A percentile compares a stretch with the other conserved stretches of the same genome.
These are phyloP conservation scores for Oncopeltus fasciatus DNA, from an alignment of 1,140 invertebrate species.

Conservation along the genomic window DNA sequence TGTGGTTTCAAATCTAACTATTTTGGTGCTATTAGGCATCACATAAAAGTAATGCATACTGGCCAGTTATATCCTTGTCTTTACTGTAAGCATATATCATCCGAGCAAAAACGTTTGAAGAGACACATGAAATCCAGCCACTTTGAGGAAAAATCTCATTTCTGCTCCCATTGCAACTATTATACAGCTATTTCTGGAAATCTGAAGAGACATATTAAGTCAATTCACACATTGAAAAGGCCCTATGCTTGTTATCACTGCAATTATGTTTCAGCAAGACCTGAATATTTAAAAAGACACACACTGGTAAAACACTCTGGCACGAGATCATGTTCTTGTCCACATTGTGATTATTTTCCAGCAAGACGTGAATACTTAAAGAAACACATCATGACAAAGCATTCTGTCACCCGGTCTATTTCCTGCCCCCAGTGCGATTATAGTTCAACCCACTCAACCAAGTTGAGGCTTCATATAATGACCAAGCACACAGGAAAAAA, in stretches of 20 bases:
- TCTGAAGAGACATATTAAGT: background rate
- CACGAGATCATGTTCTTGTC: background rate
- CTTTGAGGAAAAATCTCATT: background rate
- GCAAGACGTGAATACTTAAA: background rate
- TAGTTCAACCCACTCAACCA: background rate
- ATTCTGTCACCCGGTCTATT: background rate
- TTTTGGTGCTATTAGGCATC: no score
- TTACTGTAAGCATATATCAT: no score
- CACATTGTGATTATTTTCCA: background rate
- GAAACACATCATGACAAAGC: background rate
- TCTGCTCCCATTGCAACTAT: background rate
- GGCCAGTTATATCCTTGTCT: no score
- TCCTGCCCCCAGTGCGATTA: background rate
- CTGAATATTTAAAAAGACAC: background rate
- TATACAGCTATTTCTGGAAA: background rate
- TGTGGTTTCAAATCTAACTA: no score
- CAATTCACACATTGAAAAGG: background rate
- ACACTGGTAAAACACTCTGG: background rate
- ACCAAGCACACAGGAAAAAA: no score
- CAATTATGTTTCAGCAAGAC: background rate
- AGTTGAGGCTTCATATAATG: background rate
- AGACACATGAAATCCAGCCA: background rate
- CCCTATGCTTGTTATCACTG: background rate
- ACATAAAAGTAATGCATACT: no score
- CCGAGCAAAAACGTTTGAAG: no score